A percentile compares a stretch with the other conserved stretches of the same genome.
Conservation (phyloP, 2,113 vertebrate genomes). For the Mus musculus region DNA sequence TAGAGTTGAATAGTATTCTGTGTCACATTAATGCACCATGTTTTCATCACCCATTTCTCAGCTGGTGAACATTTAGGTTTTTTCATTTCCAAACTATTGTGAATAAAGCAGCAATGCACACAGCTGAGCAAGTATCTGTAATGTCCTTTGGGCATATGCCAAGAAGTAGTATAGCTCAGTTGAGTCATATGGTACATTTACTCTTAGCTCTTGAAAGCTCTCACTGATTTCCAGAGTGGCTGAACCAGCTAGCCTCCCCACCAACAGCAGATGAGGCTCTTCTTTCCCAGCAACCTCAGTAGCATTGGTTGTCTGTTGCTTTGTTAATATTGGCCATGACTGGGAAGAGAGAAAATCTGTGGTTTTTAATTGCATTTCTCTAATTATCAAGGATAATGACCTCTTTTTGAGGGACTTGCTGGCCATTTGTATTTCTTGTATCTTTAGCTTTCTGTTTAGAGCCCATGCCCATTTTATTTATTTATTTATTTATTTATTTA, state of each 20-base stretch:
- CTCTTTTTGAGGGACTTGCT: neutral
- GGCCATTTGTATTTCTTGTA: neutral
- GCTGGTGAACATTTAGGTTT: neutral
- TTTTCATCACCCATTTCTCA: neutral
- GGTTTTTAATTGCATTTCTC: neutral
- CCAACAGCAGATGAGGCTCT: neutral
- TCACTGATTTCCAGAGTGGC: neutral
- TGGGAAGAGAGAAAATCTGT: neutral
- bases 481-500: too few relatives aligned
- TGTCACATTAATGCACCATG: neutral
- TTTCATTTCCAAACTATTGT: neutral
- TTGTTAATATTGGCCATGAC: neutral
- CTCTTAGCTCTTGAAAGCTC: too few relatives aligned
- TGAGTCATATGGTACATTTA: too few relatives aligned
- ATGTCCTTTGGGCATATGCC: neutral
- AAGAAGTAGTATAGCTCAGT: too few relatives aligned
- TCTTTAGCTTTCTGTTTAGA: neutral
- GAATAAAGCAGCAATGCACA: neutral
- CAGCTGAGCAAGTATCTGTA: neutral
- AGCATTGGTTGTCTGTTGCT: neutral
- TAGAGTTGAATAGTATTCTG: neutral
- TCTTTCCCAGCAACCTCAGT: neutral
- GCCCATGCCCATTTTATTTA: too few relatives aligned
- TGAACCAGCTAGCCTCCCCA: neutral
- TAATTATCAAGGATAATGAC: neutral